Base-by-base conservation (phyloP, 2,888 invertebrate genomes). In the Digitonthophagus gazella region DNA sequence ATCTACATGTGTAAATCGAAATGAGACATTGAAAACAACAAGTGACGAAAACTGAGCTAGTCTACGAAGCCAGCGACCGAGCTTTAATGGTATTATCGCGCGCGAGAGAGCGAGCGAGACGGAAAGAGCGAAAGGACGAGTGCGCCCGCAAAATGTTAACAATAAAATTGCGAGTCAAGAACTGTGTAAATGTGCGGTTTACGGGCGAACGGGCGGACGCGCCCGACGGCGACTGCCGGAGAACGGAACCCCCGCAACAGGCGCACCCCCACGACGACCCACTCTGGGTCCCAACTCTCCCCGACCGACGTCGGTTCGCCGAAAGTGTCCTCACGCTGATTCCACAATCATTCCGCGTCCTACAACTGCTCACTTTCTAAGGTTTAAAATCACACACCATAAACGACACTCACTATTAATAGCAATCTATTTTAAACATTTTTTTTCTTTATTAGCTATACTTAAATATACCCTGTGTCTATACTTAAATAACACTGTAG, bases 161-260 rank as follows among this genome's bases (percentile, higher is more conserved):
- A 69, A 69, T 69, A 69, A 69, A 66, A 69, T 69, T 69, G 63
- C 44, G 69, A 66, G 69, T 69, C 69, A 69, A 69, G 66, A 57
- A 69, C 63, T 69, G 69, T 66, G 61, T 67, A 69, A 69, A 69
- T 61, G 57, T 69, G 69, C 69, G 69, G 69, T 69, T 69, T 67
- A 69, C 66, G 69, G 61, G 61, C 64, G 69, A 69, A 57, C 57
- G 64, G 67, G 71, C 68, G 68, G 69, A 65, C 44, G 65, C 65
- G 15, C 28, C 64, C 15, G 58, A 15, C 18, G 58, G 16, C 18
- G 58, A 15, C 19, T 6, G 28, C 57, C 57, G 6, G 16, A 57
- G 15, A 15, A 15, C 15, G n/a, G n/a, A 20, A 20, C 6, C 19
- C 19, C 18, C 19, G 19, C 18, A 20, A 18, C 19, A n/a, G n/a